These are phyloP conservation scores for Rhabdomys pumilio DNA, from an alignment of 2,797 vertebrate species.

Conservation along the genomic window DNA sequence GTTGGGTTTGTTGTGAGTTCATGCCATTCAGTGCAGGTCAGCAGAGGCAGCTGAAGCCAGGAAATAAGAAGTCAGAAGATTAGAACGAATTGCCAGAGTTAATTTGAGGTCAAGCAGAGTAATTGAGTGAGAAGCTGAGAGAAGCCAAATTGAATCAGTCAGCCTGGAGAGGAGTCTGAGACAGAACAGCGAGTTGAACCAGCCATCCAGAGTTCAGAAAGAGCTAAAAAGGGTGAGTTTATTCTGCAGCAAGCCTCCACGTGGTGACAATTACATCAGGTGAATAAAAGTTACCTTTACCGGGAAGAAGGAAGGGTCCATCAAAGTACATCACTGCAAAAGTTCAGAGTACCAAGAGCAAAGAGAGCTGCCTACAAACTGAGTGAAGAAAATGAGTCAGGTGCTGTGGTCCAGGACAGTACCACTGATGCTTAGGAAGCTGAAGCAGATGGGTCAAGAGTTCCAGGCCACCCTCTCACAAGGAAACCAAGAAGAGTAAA, in stretches of 20 bases:
- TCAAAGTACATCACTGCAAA: not conserved
- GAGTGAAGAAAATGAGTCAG: no score
- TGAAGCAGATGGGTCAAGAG: not conserved
- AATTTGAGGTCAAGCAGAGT: not conserved
- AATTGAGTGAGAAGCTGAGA: not conserved
- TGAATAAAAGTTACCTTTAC: not conserved
- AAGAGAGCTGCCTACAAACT: not conserved
- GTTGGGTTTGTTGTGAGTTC: not conserved
- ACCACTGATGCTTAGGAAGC: not conserved
- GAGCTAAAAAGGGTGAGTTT: not conserved
- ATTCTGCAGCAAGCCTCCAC: not conserved
- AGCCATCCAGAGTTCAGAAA: not conserved
- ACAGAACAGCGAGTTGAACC: not conserved
- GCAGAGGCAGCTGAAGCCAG: not conserved
- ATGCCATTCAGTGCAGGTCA: not conserved
- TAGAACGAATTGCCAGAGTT: not conserved
- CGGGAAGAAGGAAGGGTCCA: not conserved
- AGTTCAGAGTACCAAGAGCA: not conserved
- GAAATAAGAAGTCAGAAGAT: not conserved
- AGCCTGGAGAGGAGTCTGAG: not conserved
- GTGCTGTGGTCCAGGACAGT: no score
- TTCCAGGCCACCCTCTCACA: not conserved
- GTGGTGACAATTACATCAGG: not conserved
- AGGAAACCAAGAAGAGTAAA: not conserved
- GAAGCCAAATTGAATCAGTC: not conserved